Evolutionary conservation across 2,797 vertebrate genomes (phyloP).

Genomic region (Pseudochirops cupreus): DNA sequence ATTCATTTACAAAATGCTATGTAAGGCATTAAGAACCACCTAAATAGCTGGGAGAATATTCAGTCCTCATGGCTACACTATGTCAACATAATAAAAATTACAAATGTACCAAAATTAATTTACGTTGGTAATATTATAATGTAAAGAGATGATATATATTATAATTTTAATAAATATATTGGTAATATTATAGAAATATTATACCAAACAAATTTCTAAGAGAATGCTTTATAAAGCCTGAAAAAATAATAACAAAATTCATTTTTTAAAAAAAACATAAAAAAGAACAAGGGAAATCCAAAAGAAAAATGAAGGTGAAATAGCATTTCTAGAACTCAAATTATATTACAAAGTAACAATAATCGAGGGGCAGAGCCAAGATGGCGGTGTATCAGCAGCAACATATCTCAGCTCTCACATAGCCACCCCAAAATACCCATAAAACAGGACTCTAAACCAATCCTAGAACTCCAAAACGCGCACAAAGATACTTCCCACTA

Average conservation of each 20-base stretch:
- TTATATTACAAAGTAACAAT: no score
- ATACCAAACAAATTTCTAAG: no score
- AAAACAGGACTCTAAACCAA: no score
- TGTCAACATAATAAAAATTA: not conserved
- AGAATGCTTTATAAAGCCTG: not conserved
- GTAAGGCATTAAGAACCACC: not conserved
- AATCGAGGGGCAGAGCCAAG: no score
- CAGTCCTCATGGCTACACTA: not conserved
- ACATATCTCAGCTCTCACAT: no score
- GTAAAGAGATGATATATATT: no score
- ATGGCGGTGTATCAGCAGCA: no score
- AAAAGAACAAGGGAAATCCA: not conserved
- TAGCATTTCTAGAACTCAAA: not conserved
- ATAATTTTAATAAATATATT: no score
- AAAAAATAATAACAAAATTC: not conserved
- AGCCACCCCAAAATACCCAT: no score
- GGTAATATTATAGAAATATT: no score
- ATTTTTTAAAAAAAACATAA: not conserved
- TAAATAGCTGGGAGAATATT: not conserved
- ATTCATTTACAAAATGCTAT: not conserved
- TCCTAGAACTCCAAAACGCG: no score
- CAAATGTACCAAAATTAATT: not conserved
- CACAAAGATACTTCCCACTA: no score
- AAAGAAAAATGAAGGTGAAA: not conserved
- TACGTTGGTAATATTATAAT: not conserved